phyloP scores from a whole-genome alignment of 2,888 invertebrate genomes.

The Ligdia adustata region DNA sequence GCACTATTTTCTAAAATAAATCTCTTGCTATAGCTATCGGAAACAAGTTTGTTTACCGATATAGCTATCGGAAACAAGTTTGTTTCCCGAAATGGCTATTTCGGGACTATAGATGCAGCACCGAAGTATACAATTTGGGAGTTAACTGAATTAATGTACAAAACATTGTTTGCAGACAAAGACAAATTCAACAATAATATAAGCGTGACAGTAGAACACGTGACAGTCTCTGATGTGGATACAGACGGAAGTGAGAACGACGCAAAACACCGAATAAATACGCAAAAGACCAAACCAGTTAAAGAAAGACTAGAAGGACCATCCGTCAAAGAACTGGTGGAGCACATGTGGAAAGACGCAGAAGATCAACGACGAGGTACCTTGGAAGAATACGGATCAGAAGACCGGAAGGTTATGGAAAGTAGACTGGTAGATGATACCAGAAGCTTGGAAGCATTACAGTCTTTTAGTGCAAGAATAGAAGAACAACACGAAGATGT shows the following conservation, averaged over 20 bases:
- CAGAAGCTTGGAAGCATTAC: not conserved
- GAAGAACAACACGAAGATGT: not conserved
- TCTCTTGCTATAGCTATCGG: too few species aligned
- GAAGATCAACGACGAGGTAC: slow-evolving; percentile 1
- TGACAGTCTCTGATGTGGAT: slow-evolving; percentile 17
- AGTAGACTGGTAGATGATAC: too few species aligned
- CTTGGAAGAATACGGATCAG: not conserved
- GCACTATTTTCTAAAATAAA: too few species aligned
- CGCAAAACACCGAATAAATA: not conserved
- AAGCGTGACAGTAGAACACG: slow-evolving; percentile 48
- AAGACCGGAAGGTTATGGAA: not conserved
- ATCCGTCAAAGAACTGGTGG: not conserved
- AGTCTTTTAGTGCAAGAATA: not conserved
- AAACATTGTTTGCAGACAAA: slow-evolving; percentile 38
- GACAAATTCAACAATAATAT: slow-evolving; percentile 49
- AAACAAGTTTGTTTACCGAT: too few species aligned
- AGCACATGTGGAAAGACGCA: slow-evolving; percentile 12
- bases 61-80: too few species aligned
- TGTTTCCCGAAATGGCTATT: too few species aligned
- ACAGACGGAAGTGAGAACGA: slow-evolving; percentile 11
- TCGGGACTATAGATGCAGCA: too few species aligned
- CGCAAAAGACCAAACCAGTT: slow-evolving; percentile 8
- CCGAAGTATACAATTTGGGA: too few species aligned
- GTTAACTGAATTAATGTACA: too few species aligned
- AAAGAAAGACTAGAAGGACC: slow-evolving; percentile 5